Evolutionary conservation across 2,113 vertebrate species (phyloP).

Genomic region (Tiliqua scincoides): DNA sequence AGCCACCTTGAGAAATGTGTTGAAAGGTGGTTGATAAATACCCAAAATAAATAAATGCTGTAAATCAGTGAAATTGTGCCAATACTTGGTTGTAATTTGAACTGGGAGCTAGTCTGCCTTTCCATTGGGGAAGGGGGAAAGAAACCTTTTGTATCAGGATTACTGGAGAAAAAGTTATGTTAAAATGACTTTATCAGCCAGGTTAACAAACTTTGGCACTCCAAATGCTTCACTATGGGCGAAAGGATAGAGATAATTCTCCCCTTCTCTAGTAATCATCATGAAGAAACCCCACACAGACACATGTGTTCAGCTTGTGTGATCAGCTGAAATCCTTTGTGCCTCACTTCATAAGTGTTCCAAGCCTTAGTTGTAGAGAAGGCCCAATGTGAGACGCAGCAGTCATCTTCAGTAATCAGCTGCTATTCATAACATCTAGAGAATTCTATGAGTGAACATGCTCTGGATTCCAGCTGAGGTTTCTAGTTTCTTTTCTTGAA

Average conservation of each 20-base stretch:
- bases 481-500: constrained; percentile 46
- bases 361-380: not conserved
- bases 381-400: accelerated
- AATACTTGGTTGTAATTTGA: not conserved
- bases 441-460: constrained; percentile 31
- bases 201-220: not conserved
- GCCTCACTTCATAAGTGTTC: accelerated
- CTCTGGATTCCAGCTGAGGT: constrained; percentile 37
- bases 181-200: not conserved
- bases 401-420: constrained; percentile 3
- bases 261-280: not conserved
- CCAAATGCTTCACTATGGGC: not conserved
- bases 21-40: no score
- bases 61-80: no score
- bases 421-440: not conserved
- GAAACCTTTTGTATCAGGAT: not conserved
- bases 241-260: not conserved
- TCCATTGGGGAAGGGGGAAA: not conserved
- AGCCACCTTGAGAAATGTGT: no score
- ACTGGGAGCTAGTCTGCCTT: not conserved
- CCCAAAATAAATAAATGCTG: no score
- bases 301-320: not conserved
- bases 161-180: not conserved
- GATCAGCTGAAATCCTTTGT: not conserved
- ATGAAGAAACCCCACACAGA: not conserved